Evolutionary conservation across 2,888 invertebrate genomes (phyloP).

Genomic region (Tridacna gigas): DNA sequence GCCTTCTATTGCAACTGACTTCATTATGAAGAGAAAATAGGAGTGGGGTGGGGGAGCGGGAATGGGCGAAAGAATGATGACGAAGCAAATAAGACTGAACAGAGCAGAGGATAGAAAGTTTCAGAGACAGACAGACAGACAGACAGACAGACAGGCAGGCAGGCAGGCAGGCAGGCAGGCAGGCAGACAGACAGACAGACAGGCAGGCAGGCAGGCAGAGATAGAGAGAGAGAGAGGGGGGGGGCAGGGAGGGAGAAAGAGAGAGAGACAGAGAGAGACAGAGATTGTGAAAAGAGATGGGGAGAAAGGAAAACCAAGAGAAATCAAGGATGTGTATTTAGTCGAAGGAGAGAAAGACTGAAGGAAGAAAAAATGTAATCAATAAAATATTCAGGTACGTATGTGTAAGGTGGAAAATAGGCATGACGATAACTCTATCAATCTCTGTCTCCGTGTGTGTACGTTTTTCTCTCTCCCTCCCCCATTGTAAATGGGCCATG

Average conservation of each 20-base stretch:
- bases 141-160: background rate
- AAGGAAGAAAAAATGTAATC: too few species aligned
- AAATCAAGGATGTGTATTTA: background rate
- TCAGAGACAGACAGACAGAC: background rate
- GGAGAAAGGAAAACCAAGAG: background rate
- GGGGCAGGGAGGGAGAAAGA: background rate
- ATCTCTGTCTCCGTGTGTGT: too few species aligned
- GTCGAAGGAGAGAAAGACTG: too few species aligned
- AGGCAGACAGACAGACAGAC: background rate
- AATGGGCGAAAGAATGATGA: background rate
- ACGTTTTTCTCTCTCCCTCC: too few species aligned
- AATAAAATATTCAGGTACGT: too few species aligned
- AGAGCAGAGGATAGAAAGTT: background rate
- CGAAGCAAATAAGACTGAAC: background rate
- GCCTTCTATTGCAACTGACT: too few species aligned
- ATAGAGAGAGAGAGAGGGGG: conserved; percentile 11
- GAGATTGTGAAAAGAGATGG: background rate
- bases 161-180: background rate
- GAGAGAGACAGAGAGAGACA: conserved; percentile 4
- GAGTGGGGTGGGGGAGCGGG: too few species aligned
- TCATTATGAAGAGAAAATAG: too few species aligned
- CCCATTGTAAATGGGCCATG: too few species aligned
- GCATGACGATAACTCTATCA: too few species aligned
- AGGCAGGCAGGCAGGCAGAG: background rate
- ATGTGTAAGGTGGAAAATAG: too few species aligned